Conservation (phyloP, 2,888 invertebrate species). For the Dastarcus helophoroides region DNA sequence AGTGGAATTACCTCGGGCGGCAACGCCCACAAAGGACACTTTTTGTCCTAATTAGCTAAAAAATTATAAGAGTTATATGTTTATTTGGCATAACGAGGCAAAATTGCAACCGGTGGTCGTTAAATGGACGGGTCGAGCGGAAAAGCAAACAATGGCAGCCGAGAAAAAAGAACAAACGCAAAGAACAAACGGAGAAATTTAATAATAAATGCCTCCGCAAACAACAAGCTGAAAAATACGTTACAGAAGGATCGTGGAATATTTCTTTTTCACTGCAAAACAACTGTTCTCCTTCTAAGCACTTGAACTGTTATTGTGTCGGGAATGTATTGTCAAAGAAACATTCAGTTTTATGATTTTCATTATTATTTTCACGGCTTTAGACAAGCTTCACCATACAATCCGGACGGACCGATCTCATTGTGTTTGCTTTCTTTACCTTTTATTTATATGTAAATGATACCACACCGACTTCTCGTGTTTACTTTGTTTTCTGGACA, state of each 20-base stretch:
- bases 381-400: not conserved
- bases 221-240: constrained; percentile 15
- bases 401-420: no score
- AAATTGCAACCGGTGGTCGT: no score
- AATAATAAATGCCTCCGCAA: constrained; percentile 18
- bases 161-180: constrained; percentile 2
- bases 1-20: no score
- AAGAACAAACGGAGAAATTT: constrained; percentile 16
- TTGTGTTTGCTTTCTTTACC: no score
- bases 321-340: not conserved
- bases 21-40: no score
- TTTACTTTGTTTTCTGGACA: no score
- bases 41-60: no score
- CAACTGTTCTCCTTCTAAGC: not conserved
- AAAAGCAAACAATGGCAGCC: constrained; percentile 1
- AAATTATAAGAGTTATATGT: no score
- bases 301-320: constrained; percentile 1
- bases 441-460: no score
- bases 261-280: constrained; percentile 8
- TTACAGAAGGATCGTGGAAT: constrained; percentile 11
- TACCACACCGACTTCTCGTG: no score
- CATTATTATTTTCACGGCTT: not conserved
- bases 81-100: no score
- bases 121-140: not conserved
- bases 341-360: constrained; percentile 1